Evolutionary conservation across 2,888 invertebrate species (phyloP), one percentile per base, ranked within the genome.

Genomic region (Clepsis dumicolana): DNA sequence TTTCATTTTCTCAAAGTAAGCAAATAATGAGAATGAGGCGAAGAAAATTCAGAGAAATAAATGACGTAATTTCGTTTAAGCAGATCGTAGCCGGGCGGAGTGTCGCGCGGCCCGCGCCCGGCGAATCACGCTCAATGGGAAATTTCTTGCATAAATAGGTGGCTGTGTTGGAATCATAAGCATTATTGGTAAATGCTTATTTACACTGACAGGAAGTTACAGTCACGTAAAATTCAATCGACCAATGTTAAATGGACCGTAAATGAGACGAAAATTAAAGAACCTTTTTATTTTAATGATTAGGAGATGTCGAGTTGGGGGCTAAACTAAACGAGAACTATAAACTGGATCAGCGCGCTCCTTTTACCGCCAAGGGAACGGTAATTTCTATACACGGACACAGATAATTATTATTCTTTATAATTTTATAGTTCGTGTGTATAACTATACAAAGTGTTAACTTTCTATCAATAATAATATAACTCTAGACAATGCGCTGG

Each of bases 41-140:
- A 48, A 62, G 56, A 66, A 56, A 54, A 50, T 56, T 62, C 66
- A 24, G 54, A 48, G 61, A 62, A 66, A 66, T 62, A 57, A 57
- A 50, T 67, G 62, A 57, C 56, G 67, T 67, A 25, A 62, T 67
- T 67, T 56, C 27, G 57, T 62, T 67, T 67, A 56, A 67, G 32
- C 56, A 67, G 62, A 62, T 62, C 62, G 62, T 38, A 67, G 21
- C 56, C 35, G 54, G 38, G 60, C 27, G 52, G 5, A 44, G 48
- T 29, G 44, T n/a, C 16, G 24, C 14, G 56, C 10, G 29, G 32
- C 54, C 41, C 10, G 18, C 25, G 48, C 16, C 35, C 12, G 25
- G 8, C 56, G n/a, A 61, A 61, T 66, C 61, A 61, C 54, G 54
- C 41, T 66, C 44, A 54, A 48, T 66, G 61, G 65, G 25, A 32